Conservation (phyloP, 2,797 vertebrate species). For the Buceros bicornis region DNA sequence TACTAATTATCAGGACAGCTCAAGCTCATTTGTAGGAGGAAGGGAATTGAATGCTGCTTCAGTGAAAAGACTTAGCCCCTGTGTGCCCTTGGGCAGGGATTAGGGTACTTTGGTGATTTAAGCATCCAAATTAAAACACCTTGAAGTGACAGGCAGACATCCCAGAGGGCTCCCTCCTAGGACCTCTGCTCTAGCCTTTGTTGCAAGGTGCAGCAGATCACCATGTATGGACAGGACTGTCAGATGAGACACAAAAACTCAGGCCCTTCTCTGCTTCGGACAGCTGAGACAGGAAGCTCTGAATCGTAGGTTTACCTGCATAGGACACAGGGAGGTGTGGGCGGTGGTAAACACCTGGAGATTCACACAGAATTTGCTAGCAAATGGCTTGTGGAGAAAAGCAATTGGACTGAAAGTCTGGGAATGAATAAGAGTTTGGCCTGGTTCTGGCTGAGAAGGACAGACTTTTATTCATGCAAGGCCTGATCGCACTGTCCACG, state of each 20-base stretch:
- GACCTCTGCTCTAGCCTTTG: background rate
- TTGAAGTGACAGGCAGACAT: constrained; percentile 38
- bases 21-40: constrained; percentile 75
- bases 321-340: background rate
- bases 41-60: constrained; percentile 65
- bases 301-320: background rate
- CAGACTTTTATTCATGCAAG: background rate
- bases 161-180: background rate
- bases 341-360: background rate
- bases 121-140: constrained; percentile 60
- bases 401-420: background rate
- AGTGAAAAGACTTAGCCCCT: constrained; percentile 56
- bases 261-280: background rate
- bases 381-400: background rate
- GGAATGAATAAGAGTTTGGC: background rate
- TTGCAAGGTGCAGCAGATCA: background rate
- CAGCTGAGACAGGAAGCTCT: background rate
- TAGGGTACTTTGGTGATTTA: constrained; percentile 57
- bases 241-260: background rate
- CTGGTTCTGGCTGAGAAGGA: background rate
- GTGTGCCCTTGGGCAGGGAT: constrained; percentile 60
- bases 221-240: background rate
- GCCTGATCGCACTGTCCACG: background rate
- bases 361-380: background rate
- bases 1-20: constrained; percentile 76